Evolutionary conservation across 2,113 vertebrate species (phyloP).

Genomic region (Recurvirostra avosetta): DNA sequence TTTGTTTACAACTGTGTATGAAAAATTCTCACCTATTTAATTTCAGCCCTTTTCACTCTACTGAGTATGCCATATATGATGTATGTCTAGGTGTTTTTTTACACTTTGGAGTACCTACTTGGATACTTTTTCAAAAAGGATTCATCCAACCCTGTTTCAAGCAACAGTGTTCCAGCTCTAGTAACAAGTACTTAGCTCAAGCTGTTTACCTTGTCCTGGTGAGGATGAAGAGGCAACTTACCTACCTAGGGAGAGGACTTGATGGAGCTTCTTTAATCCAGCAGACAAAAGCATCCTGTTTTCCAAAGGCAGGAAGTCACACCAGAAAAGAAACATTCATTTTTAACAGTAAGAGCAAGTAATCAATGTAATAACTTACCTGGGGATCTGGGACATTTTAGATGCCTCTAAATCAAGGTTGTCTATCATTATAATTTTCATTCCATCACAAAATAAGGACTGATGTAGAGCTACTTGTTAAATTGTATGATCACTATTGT

Average conservation of each 20-base stretch:
- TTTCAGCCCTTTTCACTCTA: neutral
- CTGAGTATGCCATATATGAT: neutral
- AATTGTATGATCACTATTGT: fast-evolving
- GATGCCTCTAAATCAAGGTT: neutral
- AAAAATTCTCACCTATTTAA: conserved; percentile 5
- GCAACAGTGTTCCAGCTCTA: neutral
- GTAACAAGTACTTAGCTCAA: neutral
- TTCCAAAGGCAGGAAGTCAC: neutral
- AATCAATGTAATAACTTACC: neutral
- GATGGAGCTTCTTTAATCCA: neutral
- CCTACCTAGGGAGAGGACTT: neutral
- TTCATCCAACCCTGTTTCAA: neutral
- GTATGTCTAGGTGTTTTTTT: neutral
- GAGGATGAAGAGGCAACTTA: neutral
- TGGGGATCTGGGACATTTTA: neutral
- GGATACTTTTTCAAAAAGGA: neutral
- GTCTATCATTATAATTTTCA: neutral
- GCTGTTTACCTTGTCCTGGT: neutral
- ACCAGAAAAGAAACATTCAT: neutral
- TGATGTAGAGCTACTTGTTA: neutral
- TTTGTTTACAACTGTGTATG: neutral
- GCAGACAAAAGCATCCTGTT: neutral
- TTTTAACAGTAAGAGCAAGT: neutral
- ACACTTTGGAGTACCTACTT: neutral
- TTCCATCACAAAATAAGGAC: neutral